phyloP scores from a whole-genome alignment of 2,888 invertebrate species.

The Macrophya annulata region DNA sequence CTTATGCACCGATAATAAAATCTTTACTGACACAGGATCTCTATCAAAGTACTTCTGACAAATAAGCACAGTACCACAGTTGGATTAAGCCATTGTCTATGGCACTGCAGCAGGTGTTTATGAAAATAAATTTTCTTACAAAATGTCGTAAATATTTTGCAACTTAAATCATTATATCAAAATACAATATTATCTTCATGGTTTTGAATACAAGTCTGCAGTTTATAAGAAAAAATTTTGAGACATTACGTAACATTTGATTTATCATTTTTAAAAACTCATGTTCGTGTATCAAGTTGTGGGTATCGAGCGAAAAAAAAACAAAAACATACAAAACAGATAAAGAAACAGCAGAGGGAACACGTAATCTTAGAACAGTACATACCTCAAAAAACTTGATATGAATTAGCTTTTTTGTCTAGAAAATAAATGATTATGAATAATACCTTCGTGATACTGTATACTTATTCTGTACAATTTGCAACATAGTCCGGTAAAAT shows the following conservation, averaged over 20 bases:
- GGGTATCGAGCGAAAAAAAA: neutral
- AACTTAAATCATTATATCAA: constrained; percentile 15
- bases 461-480: neutral
- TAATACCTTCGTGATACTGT: neutral
- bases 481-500: neutral
- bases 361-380: neutral
- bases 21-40: neutral
- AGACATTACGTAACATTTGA: neutral
- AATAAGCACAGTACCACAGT: constrained; percentile 71
- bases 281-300: neutral
- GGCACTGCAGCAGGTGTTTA: constrained; percentile 66
- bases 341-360: neutral
- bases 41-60: constrained; percentile 53
- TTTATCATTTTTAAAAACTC: neutral
- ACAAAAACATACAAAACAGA: neutral
- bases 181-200: constrained; percentile 49
- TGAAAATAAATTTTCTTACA: neutral
- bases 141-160: constrained; percentile 34
- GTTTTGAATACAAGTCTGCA: constrained; percentile 21
- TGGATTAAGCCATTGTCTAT: constrained; percentile 79
- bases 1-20: neutral
- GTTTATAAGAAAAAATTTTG: neutral
- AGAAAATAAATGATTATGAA: neutral
- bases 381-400: neutral
- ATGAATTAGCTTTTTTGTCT: neutral